Evolutionary conservation across 1,140 invertebrate genomes (phyloP).

Genomic region (Anastrepha obliqua): DNA sequence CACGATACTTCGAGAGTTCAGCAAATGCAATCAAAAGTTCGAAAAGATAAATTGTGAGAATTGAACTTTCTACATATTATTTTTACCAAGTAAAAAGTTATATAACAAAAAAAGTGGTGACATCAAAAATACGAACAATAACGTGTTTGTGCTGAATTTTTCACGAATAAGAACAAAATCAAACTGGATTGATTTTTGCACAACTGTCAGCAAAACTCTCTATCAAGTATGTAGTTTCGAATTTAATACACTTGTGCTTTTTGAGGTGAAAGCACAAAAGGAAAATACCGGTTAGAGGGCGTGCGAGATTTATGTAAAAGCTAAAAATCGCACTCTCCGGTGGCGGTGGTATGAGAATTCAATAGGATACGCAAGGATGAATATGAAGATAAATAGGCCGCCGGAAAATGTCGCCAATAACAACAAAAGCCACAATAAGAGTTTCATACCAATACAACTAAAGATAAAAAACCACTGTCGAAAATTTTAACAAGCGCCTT

Average conservation of each 20-base stretch:
- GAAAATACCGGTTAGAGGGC: background rate
- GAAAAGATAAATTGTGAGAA: background rate
- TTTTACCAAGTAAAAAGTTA: background rate
- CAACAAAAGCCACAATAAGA: background rate
- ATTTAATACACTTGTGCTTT: slow-evolving; percentile 9
- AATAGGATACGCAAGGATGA: background rate
- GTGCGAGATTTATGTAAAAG: background rate
- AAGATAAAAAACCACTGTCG: background rate
- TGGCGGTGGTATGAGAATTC: background rate
- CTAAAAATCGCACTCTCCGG: background rate
- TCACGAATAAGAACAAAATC: background rate
- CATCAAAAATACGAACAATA: slow-evolving; percentile 14
- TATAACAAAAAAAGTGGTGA: background rate
- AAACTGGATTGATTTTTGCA: slow-evolving; percentile 27
- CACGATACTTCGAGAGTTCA: background rate
- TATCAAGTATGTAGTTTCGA: background rate
- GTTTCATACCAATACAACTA: background rate
- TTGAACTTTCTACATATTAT: background rate
- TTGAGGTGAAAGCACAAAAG: background rate
- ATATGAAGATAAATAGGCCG: slow-evolving; percentile 68
- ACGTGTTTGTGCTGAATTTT: background rate
- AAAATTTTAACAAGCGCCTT: background rate
- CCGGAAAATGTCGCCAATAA: background rate
- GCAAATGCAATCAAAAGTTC: slow-evolving; percentile 22
- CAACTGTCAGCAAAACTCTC: background rate